Percentiles rank a stretch among this genome's conserved stretches.
phyloP scores from a whole-genome alignment of 92 coral and sea anemone species.

The Zoanthus solanderi region DNA sequence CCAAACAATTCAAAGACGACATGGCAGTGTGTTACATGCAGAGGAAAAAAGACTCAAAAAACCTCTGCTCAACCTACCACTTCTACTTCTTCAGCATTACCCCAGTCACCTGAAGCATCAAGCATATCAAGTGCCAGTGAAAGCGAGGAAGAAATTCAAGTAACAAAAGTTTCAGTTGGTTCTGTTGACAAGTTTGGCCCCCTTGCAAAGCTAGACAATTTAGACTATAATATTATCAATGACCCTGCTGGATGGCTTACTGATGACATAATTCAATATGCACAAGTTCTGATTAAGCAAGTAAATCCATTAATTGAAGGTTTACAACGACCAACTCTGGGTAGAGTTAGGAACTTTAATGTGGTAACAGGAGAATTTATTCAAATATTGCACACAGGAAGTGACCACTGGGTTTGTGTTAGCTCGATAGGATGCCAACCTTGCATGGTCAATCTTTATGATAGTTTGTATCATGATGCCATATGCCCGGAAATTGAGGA shows the following conservation, averaged over 20 bases:
- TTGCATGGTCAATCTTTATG: no score
- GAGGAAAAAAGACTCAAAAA: neutral
- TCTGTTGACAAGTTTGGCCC: slow-evolving; percentile 9
- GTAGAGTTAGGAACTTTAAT: neutral
- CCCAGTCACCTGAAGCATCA: neutral
- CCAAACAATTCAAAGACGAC: no score
- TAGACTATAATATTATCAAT: slow-evolving; percentile 32
- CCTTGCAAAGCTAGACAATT: slow-evolving; percentile 32
- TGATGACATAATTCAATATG: slow-evolving; percentile 50
- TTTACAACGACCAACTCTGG: neutral
- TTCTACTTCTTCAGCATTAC: neutral
- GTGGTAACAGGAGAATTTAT: neutral
- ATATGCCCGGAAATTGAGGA: no score
- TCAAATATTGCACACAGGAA: no score
- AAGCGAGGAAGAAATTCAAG: neutral
- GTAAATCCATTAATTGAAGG: slow-evolving; percentile 20
- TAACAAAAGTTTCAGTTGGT: slow-evolving; percentile 7
- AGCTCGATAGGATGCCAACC: no score
- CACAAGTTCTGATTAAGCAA: slow-evolving; percentile 31
- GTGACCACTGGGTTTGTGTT: no score
- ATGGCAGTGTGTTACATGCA: neutral
- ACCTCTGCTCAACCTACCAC: slow-evolving; percentile 5
- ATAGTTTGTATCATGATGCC: no score
- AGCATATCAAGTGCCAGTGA: neutral
- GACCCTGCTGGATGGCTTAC: slow-evolving; percentile 54